Evolutionary conservation across 2,797 vertebrate genomes (phyloP), one percentile per base, ranked within the genome.

Genomic region (Morus bassanus): DNA sequence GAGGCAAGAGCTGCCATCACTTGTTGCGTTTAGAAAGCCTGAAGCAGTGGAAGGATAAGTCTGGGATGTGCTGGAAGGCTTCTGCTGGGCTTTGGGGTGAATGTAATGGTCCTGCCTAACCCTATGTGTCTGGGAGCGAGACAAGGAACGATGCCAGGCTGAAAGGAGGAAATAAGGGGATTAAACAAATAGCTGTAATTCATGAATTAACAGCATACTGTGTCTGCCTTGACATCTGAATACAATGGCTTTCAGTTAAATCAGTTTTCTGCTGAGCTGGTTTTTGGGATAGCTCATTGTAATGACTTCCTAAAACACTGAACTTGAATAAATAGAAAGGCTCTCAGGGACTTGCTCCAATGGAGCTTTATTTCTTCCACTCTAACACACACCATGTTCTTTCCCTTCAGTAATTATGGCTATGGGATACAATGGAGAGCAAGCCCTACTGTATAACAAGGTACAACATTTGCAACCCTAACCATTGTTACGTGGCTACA

Each of bases 111-210:
- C 72, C 48, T 76, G 43, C 67, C 39, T 80, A 77, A 60, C 43
- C 79, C 35, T 85, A n/a, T 30, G 45, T 69, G 31, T 77, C 69
- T 81, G 68, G 48, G 59, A 87, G 45, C 0, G 6, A 91, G 56
- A 57, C 39, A 53, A 68, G 70, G 74, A 95, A 68, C 1, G 11
- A 84, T 86, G 70, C 78, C 81, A 91, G 82, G 59, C 61, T 92
- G 85, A 92, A 91, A 88, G 73, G n/a, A 93, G 63, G 82, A 89
- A 96, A 89, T 89, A 78, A 95, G 51, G 50, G 64, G 61, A 95
- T 97, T 96, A 93, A 93, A 97, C 56, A 95, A 94, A 89, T 90
- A 95, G 54, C 85, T 65, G 50, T 91, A 95, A 88, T 93, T 93
- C 72, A 82, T 93, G 74, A 94, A 96, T 96, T 93, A 96, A 88